Percentiles rank a stretch among this genome's conserved stretches.
phyloP scores from a whole-genome alignment of 2,113 vertebrate species.

The Sinosuthora webbiana region DNA sequence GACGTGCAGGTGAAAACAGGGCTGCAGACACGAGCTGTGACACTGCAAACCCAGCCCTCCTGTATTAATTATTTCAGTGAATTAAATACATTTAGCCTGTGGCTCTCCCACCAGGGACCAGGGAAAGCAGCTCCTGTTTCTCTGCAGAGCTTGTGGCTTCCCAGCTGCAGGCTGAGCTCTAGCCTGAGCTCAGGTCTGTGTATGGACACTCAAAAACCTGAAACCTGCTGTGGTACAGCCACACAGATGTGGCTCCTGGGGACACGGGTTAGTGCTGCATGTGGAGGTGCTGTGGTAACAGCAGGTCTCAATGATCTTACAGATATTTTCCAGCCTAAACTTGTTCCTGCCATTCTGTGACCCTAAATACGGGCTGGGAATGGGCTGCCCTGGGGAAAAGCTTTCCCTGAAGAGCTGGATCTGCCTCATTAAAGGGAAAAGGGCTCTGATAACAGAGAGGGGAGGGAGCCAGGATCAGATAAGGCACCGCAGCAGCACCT shows the following conservation, averaged over 20 bases:
- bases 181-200: not conserved
- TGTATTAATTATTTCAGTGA: not conserved
- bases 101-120: not conserved
- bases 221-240: not conserved
- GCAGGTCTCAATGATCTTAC: not conserved
- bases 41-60: not conserved
- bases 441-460: not conserved
- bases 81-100: not conserved
- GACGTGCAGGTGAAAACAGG: not conserved
- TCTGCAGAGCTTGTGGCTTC: not conserved
- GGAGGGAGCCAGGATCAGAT: not conserved
- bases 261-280: not conserved
- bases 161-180: not conserved
- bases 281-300: not conserved
- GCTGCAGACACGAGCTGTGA: not conserved
- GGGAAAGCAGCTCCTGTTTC: not conserved
- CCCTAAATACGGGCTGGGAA: not conserved
- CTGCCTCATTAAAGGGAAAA: not conserved
- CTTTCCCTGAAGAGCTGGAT: not conserved
- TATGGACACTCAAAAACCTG: accelerated
- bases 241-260: not conserved
- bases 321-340: not conserved
- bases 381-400: not conserved
- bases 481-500: not conserved
- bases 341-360: not conserved